Evolutionary conservation across 2,113 vertebrate species (phyloP).

Genomic region (Nesogale talazaci): DNA sequence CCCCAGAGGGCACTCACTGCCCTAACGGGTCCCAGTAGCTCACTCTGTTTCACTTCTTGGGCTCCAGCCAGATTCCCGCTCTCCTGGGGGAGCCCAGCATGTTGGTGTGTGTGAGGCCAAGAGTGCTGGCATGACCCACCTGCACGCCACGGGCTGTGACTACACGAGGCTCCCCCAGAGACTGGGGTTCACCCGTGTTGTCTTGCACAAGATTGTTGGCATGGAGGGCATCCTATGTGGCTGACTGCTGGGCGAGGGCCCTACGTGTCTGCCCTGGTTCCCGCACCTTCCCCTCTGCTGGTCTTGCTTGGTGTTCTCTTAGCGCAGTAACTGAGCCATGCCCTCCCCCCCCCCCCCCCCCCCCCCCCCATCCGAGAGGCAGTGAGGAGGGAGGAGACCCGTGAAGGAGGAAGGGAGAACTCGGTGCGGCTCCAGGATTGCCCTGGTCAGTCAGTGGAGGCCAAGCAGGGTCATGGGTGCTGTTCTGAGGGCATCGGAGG

Average conservation of each 20-base stretch:
- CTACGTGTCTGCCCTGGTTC: neutral
- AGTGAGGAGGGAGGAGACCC: accelerated
- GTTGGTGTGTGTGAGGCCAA: too few species aligned
- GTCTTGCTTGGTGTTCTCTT: neutral
- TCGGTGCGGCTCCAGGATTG: too few species aligned
- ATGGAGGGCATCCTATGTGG: accelerated
- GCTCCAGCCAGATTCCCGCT: neutral
- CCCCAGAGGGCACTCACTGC: accelerated
- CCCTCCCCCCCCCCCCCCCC: too few species aligned
- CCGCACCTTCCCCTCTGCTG: neutral
- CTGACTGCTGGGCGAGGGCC: neutral
- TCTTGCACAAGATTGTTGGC: neutral
- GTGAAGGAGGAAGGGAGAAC: neutral
- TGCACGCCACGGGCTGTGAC: neutral
- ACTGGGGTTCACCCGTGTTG: accelerated
- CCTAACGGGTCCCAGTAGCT: neutral
- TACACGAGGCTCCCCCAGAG: neutral
- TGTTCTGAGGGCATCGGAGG: neutral
- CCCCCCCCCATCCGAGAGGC: too few species aligned
- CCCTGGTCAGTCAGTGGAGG: too few species aligned
- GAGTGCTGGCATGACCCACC: neutral
- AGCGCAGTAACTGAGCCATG: neutral
- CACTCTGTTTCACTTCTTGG: accelerated
- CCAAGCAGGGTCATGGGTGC: neutral
- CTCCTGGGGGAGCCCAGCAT: neutral